These are phyloP conservation scores for Oceanodroma tethys DNA, from an alignment of 2,113 vertebrate genomes.

Conservation along the genomic window DNA sequence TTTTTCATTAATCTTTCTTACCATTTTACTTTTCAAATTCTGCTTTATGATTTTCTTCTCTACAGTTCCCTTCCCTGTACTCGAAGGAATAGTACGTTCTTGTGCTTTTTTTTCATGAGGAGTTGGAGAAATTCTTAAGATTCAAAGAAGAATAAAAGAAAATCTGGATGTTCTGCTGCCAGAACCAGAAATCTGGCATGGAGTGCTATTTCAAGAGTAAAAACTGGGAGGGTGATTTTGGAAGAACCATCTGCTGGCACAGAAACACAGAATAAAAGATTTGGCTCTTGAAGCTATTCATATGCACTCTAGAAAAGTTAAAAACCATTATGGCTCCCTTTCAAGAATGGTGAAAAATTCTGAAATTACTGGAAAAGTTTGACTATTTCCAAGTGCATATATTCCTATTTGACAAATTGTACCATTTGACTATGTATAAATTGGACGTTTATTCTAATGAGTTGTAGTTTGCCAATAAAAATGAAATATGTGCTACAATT, in stretches of 20 bases:
- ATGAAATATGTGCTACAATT: neutral
- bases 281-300: neutral
- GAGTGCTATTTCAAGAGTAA: neutral
- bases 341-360: neutral
- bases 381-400: neutral
- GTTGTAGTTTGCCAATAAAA: conserved; percentile 10
- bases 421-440: neutral
- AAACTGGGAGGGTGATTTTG: neutral
- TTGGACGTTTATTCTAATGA: neutral
- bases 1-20: neutral
- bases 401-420: neutral
- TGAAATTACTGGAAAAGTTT: neutral
- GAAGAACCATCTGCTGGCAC: neutral
- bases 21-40: neutral
- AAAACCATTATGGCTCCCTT: neutral
- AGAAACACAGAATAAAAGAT: neutral
- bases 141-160: neutral
- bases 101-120: neutral
- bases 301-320: neutral
- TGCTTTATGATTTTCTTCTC: neutral
- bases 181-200: neutral
- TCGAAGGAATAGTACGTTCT: neutral
- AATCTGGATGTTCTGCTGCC: neutral
- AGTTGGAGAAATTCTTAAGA: neutral
- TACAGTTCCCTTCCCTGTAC: neutral